Conservation (phyloP, 1,140 invertebrate species). For the Tetraneura akinire region DNA sequence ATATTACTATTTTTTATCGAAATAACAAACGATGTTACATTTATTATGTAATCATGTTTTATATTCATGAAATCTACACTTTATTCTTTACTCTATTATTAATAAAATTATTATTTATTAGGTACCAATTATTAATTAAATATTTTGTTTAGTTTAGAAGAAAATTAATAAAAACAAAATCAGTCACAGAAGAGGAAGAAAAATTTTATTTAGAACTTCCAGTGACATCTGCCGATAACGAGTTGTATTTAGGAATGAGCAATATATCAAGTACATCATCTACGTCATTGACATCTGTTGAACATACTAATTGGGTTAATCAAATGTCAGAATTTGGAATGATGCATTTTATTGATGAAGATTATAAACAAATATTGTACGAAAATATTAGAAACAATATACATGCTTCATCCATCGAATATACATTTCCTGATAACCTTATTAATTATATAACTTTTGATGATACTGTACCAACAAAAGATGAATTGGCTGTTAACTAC, state of each 20-base stretch:
- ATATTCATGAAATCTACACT: no score
- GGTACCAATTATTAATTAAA: background rate
- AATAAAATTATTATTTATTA: no score
- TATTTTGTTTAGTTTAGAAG: background rate
- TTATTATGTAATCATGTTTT: no score
- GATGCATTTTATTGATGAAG: background rate
- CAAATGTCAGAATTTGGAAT: conserved; percentile 3
- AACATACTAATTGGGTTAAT: background rate
- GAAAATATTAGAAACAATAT: background rate
- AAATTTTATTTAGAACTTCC: background rate
- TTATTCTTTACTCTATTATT: no score
- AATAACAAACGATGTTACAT: no score
- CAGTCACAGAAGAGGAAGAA: background rate
- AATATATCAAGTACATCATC: background rate
- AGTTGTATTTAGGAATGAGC: background rate
- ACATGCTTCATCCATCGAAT: background rate
- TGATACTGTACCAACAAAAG: background rate
- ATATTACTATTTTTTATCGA: no score
- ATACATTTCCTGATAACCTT: background rate
- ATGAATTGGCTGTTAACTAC: background rate
- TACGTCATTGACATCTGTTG: no score
- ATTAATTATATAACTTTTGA: background rate
- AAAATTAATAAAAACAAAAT: background rate
- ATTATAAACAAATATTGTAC: no score
- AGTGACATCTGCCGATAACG: background rate